These are phyloP conservation scores for Xenopus tropicalis DNA, from an alignment of 2,113 vertebrate species.

Conservation along the genomic window UCB_Xtro_10.0 CM004443.2:169482001-169482500, in stretches of 20 bases:
- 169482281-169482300: slow-evolving; percentile 57
- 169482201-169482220: slow-evolving; percentile 1
- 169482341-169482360: slow-evolving; percentile 53
- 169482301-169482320: slow-evolving; percentile 57
- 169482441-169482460: slow-evolving; percentile 56
- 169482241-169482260: slow-evolving; percentile 47
- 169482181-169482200: not conserved
- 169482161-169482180: too few relatives aligned
- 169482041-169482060: too few relatives aligned
- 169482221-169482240: slow-evolving; percentile 48
- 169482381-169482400: too few relatives aligned
- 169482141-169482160: too few relatives aligned
- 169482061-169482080: too few relatives aligned
- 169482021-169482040: too few relatives aligned
- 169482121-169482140: too few relatives aligned
- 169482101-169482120: too few relatives aligned
- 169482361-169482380: slow-evolving; percentile 36
- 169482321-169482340: slow-evolving; percentile 55
- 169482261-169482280: slow-evolving; percentile 52
- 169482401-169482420: slow-evolving; percentile 31
- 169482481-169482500: too few relatives aligned
- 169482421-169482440: slow-evolving; percentile 51
- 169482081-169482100: too few relatives aligned
- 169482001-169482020: too few relatives aligned
- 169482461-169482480: too few relatives aligned